Evolutionary conservation across 53 echinoderm and acorn worm species (phyloP).

Genomic region (Stichopus horrens): DNA sequence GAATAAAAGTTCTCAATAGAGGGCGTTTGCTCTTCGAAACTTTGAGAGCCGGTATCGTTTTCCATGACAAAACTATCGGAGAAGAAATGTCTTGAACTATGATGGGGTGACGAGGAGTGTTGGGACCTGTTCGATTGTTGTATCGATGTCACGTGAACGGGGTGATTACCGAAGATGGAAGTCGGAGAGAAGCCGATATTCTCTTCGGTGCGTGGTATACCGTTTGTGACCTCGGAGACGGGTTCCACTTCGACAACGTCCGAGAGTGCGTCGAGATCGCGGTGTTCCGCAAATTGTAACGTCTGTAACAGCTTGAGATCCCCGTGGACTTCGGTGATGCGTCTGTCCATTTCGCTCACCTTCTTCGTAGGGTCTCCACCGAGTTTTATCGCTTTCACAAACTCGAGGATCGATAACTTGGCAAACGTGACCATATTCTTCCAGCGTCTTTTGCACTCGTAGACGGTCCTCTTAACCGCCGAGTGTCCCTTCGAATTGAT

Average conservation of each 20-base stretch:
- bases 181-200: conserved; percentile 16
- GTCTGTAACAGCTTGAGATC: conserved; percentile 25
- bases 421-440: conserved; percentile 51
- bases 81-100: conserved; percentile 7
- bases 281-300: conserved; percentile 7
- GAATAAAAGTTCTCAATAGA: conserved; percentile 35
- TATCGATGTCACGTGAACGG: neutral
- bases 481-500: conserved; percentile 42
- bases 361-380: conserved; percentile 30
- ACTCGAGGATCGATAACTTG: conserved; percentile 41
- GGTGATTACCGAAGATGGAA: conserved; percentile 6
- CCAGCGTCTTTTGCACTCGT: conserved; percentile 49
- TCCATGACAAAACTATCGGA: conserved; percentile 15
- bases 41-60: neutral
- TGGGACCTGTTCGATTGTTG: conserved; percentile 3
- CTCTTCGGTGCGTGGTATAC: neutral
- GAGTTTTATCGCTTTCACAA: conserved; percentile 37
- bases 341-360: conserved; percentile 28
- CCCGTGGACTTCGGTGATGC: conserved; percentile 40
- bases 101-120: neutral
- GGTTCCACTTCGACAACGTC: conserved; percentile 14
- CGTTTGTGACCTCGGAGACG: neutral
- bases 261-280: conserved; percentile 32
- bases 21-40: conserved; percentile 35
- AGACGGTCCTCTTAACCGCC: conserved; percentile 42